Percentiles rank a stretch among this genome's conserved stretches.
Evolutionary conservation across 2,797 vertebrate genomes (phyloP).

Genomic region (Etheostoma perlongum): DNA sequence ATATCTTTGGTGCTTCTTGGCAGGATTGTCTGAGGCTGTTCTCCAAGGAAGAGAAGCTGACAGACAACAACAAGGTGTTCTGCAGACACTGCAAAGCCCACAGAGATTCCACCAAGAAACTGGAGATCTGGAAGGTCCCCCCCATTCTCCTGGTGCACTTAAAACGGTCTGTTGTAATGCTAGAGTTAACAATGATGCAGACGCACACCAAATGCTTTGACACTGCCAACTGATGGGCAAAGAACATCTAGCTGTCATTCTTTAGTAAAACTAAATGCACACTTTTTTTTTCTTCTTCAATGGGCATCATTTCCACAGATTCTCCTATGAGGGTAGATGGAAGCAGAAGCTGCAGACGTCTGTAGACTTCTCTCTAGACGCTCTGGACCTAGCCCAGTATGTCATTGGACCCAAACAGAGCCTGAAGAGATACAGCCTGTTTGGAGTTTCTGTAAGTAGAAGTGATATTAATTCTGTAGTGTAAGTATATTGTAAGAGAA

Average conservation of each 20-base stretch:
- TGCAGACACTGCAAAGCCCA: slow-evolving; percentile 96
- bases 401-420: slow-evolving; percentile 94
- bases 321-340: slow-evolving; percentile 98
- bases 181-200: neutral
- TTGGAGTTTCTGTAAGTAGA: slow-evolving; percentile 95
- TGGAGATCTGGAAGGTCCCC: slow-evolving; percentile 99
- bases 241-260: neutral
- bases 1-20: slow-evolving; percentile 7
- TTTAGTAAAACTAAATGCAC: neutral
- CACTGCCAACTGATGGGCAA: neutral
- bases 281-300: neutral
- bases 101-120: slow-evolving; percentile 96
- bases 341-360: slow-evolving; percentile 97
- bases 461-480: neutral
- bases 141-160: slow-evolving; percentile 96
- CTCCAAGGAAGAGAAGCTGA: slow-evolving; percentile 97
- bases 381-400: slow-evolving; percentile 93
- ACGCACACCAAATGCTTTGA: neutral
- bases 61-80: slow-evolving; percentile 96
- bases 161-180: slow-evolving; percentile 88
- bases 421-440: slow-evolving; percentile 94
- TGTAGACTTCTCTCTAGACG: slow-evolving; percentile 96
- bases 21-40: slow-evolving; percentile 98
- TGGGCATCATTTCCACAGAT: slow-evolving; percentile 75
- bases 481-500: neutral